Percentiles rank a stretch among this genome's conserved stretches.
Conservation (phyloP, 2,797 vertebrate genomes). For the Aplochiton taeniatus region DNA sequence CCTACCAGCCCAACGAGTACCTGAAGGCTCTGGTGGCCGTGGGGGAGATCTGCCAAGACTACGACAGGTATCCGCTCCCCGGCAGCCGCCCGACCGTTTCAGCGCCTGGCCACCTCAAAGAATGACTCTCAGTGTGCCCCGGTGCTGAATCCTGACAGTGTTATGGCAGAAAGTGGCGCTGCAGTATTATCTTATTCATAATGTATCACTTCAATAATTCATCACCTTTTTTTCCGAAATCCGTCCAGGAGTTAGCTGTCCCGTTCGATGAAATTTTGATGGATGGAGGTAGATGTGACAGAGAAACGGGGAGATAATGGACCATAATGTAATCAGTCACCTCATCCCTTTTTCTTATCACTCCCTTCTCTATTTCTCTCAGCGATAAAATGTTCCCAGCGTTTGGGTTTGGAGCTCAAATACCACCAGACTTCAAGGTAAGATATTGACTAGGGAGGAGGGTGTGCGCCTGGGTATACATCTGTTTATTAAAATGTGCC, state of each 20-base stretch:
- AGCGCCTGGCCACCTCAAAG: not conserved
- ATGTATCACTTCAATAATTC: too few species aligned
- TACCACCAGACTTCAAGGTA: slow-evolving; percentile 99
- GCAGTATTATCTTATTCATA: too few species aligned
- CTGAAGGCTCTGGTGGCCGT: slow-evolving; percentile 97
- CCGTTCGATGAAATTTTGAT: too few species aligned
- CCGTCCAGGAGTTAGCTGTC: too few species aligned
- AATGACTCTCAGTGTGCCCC: too few species aligned
- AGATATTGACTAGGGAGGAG: slow-evolving; percentile 20
- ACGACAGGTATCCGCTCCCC: slow-evolving; percentile 84
- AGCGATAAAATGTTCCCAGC: slow-evolving; percentile 99
- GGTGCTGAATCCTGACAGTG: too few species aligned
- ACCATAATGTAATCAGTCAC: not conserved
- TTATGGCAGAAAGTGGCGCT: too few species aligned
- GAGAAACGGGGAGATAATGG: too few species aligned
- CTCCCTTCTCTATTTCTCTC: slow-evolving; percentile 52
- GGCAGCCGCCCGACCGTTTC: slow-evolving; percentile 35
- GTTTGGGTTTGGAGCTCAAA: slow-evolving; percentile 96
- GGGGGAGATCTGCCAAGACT: slow-evolving; percentile 98
- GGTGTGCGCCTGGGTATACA: not conserved
- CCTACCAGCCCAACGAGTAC: slow-evolving; percentile 98
- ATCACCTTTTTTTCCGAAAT: too few species aligned
- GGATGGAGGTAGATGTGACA: too few species aligned
- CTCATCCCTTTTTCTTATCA: slow-evolving; percentile 7
- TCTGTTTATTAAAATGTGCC: too few species aligned